Conservation (phyloP, 2,113 vertebrate genomes). For the Falcunculus frontatus region DNA sequence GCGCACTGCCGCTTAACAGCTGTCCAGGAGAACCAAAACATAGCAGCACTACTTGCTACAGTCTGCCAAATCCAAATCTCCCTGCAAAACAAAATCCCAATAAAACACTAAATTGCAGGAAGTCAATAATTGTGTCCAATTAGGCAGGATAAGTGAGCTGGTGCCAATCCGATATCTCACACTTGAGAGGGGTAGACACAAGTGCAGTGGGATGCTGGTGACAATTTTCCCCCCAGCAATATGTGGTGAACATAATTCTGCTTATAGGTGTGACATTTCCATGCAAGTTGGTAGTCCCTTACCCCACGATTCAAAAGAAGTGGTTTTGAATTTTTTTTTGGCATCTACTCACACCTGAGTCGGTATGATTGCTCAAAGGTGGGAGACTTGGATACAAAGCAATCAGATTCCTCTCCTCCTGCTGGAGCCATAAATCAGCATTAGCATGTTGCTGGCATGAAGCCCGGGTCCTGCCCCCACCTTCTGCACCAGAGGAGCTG, state of each 20-base stretch:
- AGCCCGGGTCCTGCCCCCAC: neutral
- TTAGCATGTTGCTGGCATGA: neutral
- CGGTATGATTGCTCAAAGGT: neutral
- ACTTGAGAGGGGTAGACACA: neutral
- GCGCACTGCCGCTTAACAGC: neutral
- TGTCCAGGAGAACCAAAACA: neutral
- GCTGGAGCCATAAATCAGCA: neutral
- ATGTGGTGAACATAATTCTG: neutral
- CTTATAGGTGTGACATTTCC: neutral
- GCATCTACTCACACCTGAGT: neutral
- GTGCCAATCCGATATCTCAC: constrained; percentile 16
- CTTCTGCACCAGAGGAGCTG: neutral
- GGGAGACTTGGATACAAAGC: neutral
- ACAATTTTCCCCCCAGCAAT: neutral
- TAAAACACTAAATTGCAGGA: neutral
- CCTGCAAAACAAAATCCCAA: neutral
- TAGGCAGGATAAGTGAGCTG: neutral
- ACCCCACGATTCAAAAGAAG: neutral
- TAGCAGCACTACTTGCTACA: neutral
- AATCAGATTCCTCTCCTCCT: neutral
- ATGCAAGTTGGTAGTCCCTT: neutral
- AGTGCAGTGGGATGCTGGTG: neutral
- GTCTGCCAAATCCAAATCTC: neutral
- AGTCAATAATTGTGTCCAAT: constrained; percentile 40
- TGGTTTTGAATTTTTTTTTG: neutral